phyloP scores from a whole-genome alignment of 2,113 vertebrate species.

The Camelus dromedarius region DNA sequence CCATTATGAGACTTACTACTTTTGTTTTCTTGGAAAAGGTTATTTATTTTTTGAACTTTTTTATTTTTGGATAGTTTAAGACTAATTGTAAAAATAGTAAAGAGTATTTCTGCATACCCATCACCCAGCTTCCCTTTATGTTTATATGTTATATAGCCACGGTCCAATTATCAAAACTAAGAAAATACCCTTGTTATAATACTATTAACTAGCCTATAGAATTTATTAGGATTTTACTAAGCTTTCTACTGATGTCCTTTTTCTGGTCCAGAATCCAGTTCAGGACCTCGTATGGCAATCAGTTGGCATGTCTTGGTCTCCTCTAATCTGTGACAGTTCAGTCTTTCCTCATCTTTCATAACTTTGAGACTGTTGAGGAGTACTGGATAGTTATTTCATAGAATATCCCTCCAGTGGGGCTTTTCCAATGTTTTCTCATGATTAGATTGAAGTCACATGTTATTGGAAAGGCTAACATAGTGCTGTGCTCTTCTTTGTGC shows the following conservation, averaged over 20 bases:
- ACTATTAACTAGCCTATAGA: background rate
- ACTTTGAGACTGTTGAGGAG: background rate
- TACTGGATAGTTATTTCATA: background rate
- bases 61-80: background rate
- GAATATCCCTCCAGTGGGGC: background rate
- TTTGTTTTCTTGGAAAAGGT: background rate
- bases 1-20: background rate
- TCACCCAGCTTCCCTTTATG: background rate
- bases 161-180: background rate
- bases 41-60: background rate
- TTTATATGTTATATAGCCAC: background rate
- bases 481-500: background rate
- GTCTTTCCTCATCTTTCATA: conserved; percentile 1
- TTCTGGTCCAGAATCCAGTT: conserved; percentile 7
- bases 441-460: background rate
- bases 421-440: conserved; percentile 9
- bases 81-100: background rate
- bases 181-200: background rate
- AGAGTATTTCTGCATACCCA: background rate
- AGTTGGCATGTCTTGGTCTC: background rate
- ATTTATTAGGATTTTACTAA: background rate
- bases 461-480: background rate
- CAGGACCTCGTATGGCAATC: background rate
- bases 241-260: background rate
- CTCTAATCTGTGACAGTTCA: background rate